These are phyloP conservation scores for Prionailurus bengalensis DNA, from an alignment of 2,113 vertebrate species.

Conservation along the genomic window DNA sequence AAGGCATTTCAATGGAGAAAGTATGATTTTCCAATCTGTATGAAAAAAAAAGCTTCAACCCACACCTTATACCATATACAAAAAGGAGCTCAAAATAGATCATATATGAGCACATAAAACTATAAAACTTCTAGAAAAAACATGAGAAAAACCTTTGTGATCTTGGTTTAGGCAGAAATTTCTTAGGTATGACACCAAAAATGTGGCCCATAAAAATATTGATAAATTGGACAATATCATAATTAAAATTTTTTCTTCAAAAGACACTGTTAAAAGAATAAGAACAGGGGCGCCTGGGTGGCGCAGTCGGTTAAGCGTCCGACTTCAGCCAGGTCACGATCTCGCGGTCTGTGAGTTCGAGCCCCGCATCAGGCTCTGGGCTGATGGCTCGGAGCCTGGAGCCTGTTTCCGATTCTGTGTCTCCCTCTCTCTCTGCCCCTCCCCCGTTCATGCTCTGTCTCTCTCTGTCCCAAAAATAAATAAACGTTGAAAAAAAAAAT, in stretches of 20 bases:
- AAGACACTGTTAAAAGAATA: background rate
- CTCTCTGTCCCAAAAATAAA: too few relatives aligned
- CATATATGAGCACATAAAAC: background rate
- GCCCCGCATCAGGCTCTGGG: too few relatives aligned
- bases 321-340: too few relatives aligned
- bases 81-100: background rate
- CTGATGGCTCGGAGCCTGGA: too few relatives aligned
- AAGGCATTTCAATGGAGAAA: background rate
- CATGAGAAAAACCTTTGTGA: background rate
- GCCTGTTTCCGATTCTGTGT: too few relatives aligned
- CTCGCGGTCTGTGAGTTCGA: too few relatives aligned
- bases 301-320: too few relatives aligned
- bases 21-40: background rate
- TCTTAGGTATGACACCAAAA: background rate
- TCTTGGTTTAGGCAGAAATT: background rate
- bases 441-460: too few relatives aligned
- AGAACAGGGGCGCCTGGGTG: background rate
- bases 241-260: constrained; percentile 16
- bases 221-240: background rate
- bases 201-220: background rate
- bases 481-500: too few relatives aligned
- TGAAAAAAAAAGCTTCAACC: background rate
- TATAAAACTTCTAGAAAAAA: background rate
- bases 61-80: background rate
- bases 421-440: too few relatives aligned